Percentiles rank a stretch among this genome's conserved stretches.
These are phyloP conservation scores for Ctenicera cuprea DNA, from an alignment of 2,888 invertebrate genomes.

Conservation along the genomic window DNA sequence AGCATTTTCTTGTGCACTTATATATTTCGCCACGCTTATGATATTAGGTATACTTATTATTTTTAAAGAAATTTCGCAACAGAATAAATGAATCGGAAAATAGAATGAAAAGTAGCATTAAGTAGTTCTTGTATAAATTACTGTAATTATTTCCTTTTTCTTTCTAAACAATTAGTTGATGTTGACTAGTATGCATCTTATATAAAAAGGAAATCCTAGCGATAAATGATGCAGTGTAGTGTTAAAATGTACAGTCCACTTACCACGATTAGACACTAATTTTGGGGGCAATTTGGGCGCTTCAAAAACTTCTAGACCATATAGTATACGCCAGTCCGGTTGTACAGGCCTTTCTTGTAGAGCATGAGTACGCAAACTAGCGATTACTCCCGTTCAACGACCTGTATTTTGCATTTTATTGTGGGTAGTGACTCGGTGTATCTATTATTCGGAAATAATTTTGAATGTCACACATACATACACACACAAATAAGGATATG, in stretches of 20 bases:
- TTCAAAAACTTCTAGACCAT: constrained; percentile 10
- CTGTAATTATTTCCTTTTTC: no score
- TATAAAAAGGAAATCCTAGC: no score
- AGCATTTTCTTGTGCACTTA: no score
- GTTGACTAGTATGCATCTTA: no score
- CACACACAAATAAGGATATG: background rate
- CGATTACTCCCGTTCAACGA: constrained; percentile 47
- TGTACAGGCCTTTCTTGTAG: constrained; percentile 10
- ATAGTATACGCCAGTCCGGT: constrained; percentile 8
- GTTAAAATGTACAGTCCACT: background rate
- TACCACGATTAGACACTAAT: background rate
- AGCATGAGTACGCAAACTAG: constrained; percentile 40
- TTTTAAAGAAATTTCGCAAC: no score
- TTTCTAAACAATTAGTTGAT: no score
- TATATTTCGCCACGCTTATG: no score
- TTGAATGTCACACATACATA: constrained; percentile 13
- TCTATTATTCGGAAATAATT: constrained; percentile 30
- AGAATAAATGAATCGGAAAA: no score
- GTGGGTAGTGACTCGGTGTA: constrained; percentile 11
- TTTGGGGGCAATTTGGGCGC: background rate
- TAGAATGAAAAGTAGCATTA: no score
- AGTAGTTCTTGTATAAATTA: no score
- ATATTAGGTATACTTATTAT: no score
- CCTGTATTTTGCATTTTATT: constrained; percentile 45
- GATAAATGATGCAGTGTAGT: no score